Percentiles rank a stretch among this genome's conserved stretches.
phyloP scores from a whole-genome alignment of 2,113 vertebrate species.

The Sinocyclocheilus maitianheensis region DNA sequence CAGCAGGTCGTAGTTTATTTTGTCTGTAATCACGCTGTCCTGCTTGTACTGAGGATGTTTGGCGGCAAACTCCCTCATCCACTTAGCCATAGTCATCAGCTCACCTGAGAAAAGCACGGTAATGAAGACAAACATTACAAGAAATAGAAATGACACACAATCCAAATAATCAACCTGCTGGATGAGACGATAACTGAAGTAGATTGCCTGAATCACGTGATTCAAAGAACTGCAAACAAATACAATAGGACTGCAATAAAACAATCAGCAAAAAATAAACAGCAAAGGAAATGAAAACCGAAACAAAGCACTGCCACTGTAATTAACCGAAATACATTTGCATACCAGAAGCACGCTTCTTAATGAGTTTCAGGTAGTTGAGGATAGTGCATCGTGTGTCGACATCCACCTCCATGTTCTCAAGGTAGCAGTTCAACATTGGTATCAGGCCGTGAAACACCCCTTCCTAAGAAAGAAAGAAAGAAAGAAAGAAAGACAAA shows the following conservation, averaged over 20 bases:
- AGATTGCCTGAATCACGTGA: too few species aligned
- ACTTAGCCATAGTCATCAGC: constrained; percentile 94
- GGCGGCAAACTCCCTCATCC: constrained; percentile 94
- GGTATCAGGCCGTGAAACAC: constrained; percentile 96
- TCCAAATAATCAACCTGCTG: too few species aligned
- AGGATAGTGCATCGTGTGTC: constrained; percentile 97
- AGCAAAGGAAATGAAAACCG: too few species aligned
- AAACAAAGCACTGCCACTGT: not conserved
- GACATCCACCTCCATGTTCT: constrained; percentile 98
- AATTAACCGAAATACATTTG: not conserved
- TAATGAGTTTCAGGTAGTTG: constrained; percentile 97
- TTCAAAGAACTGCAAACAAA: too few species aligned
- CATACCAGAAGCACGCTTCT: constrained; percentile 95
- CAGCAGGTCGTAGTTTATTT: constrained; percentile 94
- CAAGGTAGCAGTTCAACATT: constrained; percentile 94
- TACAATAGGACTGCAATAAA: not conserved
- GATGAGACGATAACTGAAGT: too few species aligned
- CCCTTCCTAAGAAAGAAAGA: constrained; percentile 80
- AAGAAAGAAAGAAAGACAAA: too few species aligned
- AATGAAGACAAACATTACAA: not conserved
- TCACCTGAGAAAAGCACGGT: constrained; percentile 77
- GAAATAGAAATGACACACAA: too few species aligned
- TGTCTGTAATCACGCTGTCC: constrained; percentile 92
- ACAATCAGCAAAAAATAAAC: not conserved
- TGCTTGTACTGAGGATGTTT: constrained; percentile 92